Evolutionary conservation across 2,888 invertebrate species (phyloP).

Genomic region (Melanargia galathea): DNA sequence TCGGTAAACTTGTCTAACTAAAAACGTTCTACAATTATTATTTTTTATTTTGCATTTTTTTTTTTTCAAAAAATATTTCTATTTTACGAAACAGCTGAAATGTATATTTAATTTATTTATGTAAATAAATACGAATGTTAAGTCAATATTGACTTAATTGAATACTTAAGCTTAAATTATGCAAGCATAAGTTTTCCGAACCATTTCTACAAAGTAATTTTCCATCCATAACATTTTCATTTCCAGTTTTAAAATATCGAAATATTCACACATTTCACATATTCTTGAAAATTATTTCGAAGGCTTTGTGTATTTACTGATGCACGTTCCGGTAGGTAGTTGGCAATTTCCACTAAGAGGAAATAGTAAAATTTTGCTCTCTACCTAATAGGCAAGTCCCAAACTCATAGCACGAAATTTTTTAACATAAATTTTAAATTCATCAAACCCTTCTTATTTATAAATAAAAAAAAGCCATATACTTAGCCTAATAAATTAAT

Average conservation of each 20-base stretch:
- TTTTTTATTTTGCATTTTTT: no score
- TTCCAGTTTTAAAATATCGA: slow-evolving; percentile 19
- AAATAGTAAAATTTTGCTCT: slow-evolving; percentile 6
- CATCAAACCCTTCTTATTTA: no score
- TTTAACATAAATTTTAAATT: not conserved
- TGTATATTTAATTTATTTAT: no score
- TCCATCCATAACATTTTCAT: slow-evolving; percentile 11
- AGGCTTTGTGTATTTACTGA: slow-evolving; percentile 23
- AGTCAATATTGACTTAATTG: no score
- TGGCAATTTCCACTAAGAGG: slow-evolving; percentile 27
- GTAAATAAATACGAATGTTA: no score
- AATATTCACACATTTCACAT: slow-evolving; percentile 22
- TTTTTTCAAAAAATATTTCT: no score
- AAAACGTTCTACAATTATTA: no score
- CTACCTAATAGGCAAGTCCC: not conserved
- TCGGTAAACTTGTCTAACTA: no score
- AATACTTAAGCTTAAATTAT: not conserved
- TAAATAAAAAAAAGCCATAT: no score
- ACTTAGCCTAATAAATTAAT: no score
- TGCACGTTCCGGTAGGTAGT: slow-evolving; percentile 27
- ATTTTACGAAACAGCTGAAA: no score
- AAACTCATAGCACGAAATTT: not conserved
- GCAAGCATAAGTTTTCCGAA: not conserved
- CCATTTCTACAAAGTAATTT: slow-evolving; percentile 16
- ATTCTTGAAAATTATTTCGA: slow-evolving; percentile 21